Percentiles rank a stretch among this genome's conserved stretches.
phyloP scores from a whole-genome alignment of 2,888 invertebrate genomes.

The Dryococelus australis region DNA sequence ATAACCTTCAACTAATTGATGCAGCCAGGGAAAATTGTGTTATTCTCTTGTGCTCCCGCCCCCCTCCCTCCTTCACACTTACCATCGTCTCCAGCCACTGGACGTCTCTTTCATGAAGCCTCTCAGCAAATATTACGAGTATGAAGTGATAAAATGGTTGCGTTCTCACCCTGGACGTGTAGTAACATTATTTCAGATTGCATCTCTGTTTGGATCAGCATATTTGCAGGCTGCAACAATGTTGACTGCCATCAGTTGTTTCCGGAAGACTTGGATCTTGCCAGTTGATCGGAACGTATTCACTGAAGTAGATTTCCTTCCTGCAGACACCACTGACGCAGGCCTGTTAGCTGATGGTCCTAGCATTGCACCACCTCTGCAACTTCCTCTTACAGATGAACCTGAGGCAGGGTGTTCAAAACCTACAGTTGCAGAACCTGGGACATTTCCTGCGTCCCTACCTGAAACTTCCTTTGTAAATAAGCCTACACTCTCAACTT shows the following conservation, averaged over 20 bases:
- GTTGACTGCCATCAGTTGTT: background rate
- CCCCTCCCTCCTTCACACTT: too few species aligned
- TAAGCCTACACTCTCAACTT: background rate
- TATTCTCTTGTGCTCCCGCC: constrained; percentile 5
- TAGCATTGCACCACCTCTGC: background rate
- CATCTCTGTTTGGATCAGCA: constrained; percentile 19
- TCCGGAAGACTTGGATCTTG: background rate
- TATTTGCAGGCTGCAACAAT: background rate
- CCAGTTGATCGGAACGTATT: constrained; percentile 8
- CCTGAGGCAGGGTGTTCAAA: background rate
- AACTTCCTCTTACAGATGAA: too few species aligned
- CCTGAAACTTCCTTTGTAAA: background rate
- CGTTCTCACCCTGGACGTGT: constrained; percentile 11
- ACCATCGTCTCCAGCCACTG: background rate
- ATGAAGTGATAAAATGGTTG: constrained; percentile 1
- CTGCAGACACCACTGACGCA: background rate
- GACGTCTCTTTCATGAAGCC: background rate
- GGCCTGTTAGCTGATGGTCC: background rate
- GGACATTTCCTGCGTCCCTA: too few species aligned
- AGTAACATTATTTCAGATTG: too few species aligned
- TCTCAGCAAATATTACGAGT: constrained; percentile 18
- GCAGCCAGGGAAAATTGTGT: background rate
- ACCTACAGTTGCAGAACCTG: too few species aligned
- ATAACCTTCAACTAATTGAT: constrained; percentile 3
- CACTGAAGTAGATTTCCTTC: background rate